These are phyloP conservation scores for Phoxinus phoxinus DNA, from an alignment of 2,113 vertebrate genomes.

Conservation along the genomic window DNA sequence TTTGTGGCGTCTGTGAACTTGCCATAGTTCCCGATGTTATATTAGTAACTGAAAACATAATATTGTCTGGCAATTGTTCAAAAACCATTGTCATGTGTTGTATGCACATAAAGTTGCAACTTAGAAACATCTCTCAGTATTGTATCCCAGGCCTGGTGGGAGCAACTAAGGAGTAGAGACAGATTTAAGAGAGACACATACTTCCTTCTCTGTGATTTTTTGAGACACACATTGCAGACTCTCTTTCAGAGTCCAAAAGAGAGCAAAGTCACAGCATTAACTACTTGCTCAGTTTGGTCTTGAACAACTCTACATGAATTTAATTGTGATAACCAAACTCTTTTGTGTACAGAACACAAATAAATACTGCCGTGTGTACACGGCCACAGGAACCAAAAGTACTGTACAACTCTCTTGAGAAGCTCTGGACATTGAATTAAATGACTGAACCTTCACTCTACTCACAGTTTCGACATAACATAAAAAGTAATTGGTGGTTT, in stretches of 20 bases:
- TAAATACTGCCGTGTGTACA: background rate
- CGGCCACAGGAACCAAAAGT: background rate
- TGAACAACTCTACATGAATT: background rate
- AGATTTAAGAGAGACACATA: background rate
- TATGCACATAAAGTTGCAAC: too few species aligned
- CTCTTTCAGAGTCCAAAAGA: background rate
- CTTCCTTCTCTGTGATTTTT: background rate
- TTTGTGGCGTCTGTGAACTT: background rate
- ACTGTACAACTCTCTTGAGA: background rate
- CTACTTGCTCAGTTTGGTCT: background rate
- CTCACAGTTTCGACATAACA: background rate
- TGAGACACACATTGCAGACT: slow-evolving; percentile 23
- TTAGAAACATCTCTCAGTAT: background rate
- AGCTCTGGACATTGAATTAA: background rate
- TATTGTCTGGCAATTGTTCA: too few species aligned
- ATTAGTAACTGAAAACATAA: background rate
- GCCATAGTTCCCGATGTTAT: background rate
- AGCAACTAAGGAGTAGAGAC: background rate
- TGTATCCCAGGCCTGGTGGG: background rate
- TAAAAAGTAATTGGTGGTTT: background rate
- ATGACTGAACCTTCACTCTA: background rate
- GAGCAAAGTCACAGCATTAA: background rate
- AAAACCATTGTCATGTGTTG: too few species aligned
- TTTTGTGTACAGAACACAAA: background rate
- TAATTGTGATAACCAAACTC: background rate